Conservation (phyloP, 2,797 vertebrate species). For the Pantherophis alleghaniensis region DNA sequence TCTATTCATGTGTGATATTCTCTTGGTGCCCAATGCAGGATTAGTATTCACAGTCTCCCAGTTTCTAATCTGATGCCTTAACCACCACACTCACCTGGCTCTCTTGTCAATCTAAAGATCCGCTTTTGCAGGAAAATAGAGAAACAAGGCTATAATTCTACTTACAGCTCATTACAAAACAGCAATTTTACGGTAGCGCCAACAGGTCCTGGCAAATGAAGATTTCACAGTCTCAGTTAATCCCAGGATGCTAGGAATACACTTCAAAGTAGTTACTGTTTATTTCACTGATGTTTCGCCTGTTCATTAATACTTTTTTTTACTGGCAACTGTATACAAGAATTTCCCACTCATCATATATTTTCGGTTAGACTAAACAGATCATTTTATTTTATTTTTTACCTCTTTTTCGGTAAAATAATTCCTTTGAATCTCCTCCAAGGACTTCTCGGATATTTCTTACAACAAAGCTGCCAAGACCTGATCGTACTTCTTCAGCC, state of each 20-base stretch:
- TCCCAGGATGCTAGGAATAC: neutral
- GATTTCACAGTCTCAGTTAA: neutral
- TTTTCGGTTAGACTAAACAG: neutral
- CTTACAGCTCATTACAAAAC: neutral
- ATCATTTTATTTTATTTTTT: neutral
- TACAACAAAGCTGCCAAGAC: neutral
- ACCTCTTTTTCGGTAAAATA: neutral
- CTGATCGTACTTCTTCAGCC: neutral
- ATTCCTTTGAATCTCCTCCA: neutral
- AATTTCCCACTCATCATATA: neutral
- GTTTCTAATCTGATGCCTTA: neutral
- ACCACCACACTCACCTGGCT: neutral
- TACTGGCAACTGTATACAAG: neutral
- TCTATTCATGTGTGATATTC: neutral
- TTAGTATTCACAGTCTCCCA: neutral
- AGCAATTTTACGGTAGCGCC: neutral
- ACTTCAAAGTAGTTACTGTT: neutral
- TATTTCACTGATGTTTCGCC: neutral
- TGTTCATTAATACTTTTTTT: neutral
- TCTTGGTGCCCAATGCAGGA: neutral
- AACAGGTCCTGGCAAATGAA: neutral
- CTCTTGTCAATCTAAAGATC: neutral
- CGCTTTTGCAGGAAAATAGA: neutral
- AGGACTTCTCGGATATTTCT: neutral
- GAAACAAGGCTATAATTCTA: neutral